Evolutionary conservation across 1,140 invertebrate genomes (phyloP).

Genomic region (Chymomyza costata): DNA sequence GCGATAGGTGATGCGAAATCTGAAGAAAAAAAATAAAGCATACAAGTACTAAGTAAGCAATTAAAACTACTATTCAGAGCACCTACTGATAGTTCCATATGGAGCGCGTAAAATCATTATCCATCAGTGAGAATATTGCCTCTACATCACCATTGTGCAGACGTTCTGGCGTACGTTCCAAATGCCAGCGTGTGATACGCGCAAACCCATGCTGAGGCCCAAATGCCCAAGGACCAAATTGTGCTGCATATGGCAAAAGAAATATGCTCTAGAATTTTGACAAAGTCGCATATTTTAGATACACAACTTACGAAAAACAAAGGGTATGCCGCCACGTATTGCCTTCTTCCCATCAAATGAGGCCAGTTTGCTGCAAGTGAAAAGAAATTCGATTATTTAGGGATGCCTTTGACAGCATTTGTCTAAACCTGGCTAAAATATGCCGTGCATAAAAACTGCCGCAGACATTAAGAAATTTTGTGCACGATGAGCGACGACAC

Average conservation of each 20-base stretch:
- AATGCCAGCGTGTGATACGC: conserved; percentile 90
- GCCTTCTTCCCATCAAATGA: conserved; percentile 96
- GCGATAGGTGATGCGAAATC: conserved; percentile 89
- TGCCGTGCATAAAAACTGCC: conserved; percentile 51
- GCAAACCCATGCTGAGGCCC: conserved; percentile 97
- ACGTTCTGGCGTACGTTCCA: conserved; percentile 90
- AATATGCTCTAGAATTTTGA: background rate
- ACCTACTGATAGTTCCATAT: conserved; percentile 95
- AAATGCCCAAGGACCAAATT: conserved; percentile 94
- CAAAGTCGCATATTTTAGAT: background rate
- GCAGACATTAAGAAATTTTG: conserved; percentile 69
- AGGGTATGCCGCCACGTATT: conserved; percentile 95
- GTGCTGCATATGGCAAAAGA: conserved; percentile 79
- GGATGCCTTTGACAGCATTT: background rate
- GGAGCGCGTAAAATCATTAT: conserved; percentile 92
- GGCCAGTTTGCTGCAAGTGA: conserved; percentile 88
- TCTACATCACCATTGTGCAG: conserved; percentile 92
- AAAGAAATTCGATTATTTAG: conserved; percentile 44
- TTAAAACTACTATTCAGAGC: no score
- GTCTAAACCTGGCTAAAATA: conserved; percentile 25
- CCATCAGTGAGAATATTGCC: conserved; percentile 92
- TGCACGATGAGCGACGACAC: conserved; percentile 11
- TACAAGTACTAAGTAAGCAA: background rate
- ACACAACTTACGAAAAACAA: conserved; percentile 94
- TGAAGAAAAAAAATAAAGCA: conserved; percentile 45